A percentile compares a stretch with the other conserved stretches of the same genome.
Evolutionary conservation across 1,140 invertebrate species (phyloP).

Genomic region (Uloborus diversus): DNA sequence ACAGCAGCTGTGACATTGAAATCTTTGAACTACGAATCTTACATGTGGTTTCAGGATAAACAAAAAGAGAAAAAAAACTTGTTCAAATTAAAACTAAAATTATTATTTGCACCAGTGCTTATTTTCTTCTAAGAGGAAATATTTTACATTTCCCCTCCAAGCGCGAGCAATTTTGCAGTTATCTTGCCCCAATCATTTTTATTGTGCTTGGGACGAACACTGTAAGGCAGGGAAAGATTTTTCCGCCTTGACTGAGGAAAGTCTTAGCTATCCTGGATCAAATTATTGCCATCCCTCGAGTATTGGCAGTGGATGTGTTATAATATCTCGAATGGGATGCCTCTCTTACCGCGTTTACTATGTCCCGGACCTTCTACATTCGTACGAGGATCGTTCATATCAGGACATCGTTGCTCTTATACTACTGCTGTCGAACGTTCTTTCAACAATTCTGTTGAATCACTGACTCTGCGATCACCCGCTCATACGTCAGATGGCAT

Average conservation of each 20-base stretch:
- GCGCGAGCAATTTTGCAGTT: not conserved
- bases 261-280: not conserved
- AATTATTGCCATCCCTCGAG: slow-evolving; percentile 8
- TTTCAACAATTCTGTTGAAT: not conserved
- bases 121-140: not conserved
- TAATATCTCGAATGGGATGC: slow-evolving; percentile 18
- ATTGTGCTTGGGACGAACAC: not conserved
- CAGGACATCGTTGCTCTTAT: slow-evolving; percentile 4
- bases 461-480: not conserved
- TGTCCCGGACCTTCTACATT: slow-evolving; percentile 5
- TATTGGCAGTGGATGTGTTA: slow-evolving; percentile 9
- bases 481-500: not conserved
- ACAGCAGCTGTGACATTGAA: not conserved
- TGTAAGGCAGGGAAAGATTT: not conserved
- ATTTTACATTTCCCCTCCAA: not conserved
- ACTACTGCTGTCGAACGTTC: not conserved
- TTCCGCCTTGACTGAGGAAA: not conserved
- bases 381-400: not conserved
- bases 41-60: not conserved
- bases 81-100: not conserved
- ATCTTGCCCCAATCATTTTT: not conserved
- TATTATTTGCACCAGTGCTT: not conserved
- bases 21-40: not conserved
- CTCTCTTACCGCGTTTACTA: slow-evolving; percentile 5
- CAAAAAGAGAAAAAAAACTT: not conserved